Conservation (phyloP, 2,797 vertebrate genomes). For the Columba guinea region DNA sequence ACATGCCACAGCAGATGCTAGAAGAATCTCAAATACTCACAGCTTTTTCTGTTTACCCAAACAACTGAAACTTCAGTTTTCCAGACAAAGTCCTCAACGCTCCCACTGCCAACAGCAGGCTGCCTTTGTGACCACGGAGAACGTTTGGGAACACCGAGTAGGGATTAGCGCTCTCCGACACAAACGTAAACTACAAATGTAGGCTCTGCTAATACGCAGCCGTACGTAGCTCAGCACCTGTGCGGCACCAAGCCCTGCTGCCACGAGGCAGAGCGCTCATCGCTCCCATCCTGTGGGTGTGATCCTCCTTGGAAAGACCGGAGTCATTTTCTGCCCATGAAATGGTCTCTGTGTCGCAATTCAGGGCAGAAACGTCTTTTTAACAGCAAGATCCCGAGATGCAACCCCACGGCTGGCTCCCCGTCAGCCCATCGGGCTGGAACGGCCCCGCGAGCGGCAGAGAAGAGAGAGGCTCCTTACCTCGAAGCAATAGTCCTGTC, state of each 20-base stretch:
- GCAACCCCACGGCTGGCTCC: neutral
- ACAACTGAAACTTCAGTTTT: neutral
- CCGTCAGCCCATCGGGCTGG: neutral
- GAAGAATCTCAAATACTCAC: neutral
- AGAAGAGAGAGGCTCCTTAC: constrained; percentile 49
- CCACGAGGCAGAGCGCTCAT: neutral
- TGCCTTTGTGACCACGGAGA: neutral
- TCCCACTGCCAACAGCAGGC: neutral
- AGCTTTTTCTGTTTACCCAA: constrained; percentile 27
- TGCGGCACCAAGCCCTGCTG: neutral
- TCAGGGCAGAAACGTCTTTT: neutral
- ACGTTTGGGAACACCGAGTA: neutral
- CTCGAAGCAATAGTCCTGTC: constrained; percentile 92
- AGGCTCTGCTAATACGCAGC: neutral
- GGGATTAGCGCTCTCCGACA: neutral
- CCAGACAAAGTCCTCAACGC: neutral
- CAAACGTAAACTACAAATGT: neutral
- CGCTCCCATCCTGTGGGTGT: neutral
- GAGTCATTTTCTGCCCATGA: neutral
- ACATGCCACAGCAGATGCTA: neutral
- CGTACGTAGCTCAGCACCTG: neutral
- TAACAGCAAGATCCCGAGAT: neutral
- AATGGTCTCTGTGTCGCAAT: neutral
- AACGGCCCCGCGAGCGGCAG: rapidly evolving
- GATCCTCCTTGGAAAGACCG: neutral